These are phyloP conservation scores for Watsonalla binaria DNA, from an alignment of 2,888 invertebrate species.

Conservation along the genomic window DNA sequence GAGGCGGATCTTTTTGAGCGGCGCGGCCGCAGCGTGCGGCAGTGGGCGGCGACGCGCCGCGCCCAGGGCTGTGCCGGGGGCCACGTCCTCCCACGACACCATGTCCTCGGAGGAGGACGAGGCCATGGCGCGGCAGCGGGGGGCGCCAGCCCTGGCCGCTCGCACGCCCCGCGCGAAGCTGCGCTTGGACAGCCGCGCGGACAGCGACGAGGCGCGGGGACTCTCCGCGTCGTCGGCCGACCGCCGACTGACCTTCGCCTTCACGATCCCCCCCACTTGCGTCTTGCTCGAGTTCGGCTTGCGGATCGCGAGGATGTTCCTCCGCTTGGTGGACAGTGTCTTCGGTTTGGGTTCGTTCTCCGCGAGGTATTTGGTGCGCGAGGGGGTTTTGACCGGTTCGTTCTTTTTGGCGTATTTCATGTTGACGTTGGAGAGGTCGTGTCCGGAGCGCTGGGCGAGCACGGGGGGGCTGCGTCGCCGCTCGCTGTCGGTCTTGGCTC, in stretches of 20 bases:
- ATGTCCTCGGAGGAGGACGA: slow-evolving; percentile 58
- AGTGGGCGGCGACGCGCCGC: slow-evolving; percentile 40
- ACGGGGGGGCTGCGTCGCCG: slow-evolving; percentile 37
- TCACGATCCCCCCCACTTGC: slow-evolving; percentile 44
- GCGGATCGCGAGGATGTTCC: slow-evolving; percentile 61
- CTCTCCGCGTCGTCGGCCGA: slow-evolving; percentile 56
- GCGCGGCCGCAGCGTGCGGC: slow-evolving; percentile 47
- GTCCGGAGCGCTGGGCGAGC: slow-evolving; percentile 48
- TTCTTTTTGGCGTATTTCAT: slow-evolving; percentile 51
- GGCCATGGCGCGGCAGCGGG: slow-evolving; percentile 41
- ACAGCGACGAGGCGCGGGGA: slow-evolving; percentile 36
- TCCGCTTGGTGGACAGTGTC: slow-evolving; percentile 51
- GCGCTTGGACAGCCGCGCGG: slow-evolving; percentile 52
- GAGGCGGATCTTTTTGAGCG: slow-evolving; percentile 66
- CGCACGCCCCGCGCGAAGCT: slow-evolving; percentile 40
- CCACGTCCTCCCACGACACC: slow-evolving; percentile 50
- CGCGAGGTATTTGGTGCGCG: slow-evolving; percentile 48
- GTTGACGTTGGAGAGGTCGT: slow-evolving; percentile 49
- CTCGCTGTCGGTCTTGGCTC: slow-evolving; percentile 54
- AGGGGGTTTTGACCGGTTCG: slow-evolving; percentile 51
- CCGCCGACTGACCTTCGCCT: slow-evolving; percentile 47
- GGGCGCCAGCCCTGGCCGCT: slow-evolving; percentile 5
- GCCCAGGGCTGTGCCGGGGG: slow-evolving; percentile 41
- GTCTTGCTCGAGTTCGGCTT: slow-evolving; percentile 65
- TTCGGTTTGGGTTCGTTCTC: slow-evolving; percentile 65